phyloP scores from a whole-genome alignment of 92 coral and sea anemone genomes.

The Zoanthus solanderi region DNA sequence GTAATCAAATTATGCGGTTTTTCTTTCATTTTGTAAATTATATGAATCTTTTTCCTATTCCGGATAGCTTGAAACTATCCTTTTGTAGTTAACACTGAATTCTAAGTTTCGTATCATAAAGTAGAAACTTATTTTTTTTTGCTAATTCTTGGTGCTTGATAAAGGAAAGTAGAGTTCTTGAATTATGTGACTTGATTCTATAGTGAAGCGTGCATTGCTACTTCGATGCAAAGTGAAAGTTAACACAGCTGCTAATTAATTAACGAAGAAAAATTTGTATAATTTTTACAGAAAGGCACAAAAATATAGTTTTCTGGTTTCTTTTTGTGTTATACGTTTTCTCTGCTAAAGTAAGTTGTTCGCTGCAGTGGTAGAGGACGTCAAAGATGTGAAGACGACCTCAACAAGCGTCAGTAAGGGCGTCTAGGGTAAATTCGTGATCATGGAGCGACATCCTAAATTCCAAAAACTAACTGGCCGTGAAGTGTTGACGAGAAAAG shows the following conservation, averaged over 20 bases:
- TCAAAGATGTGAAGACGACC: not conserved
- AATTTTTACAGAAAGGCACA: not conserved
- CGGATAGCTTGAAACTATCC: constrained; percentile 13
- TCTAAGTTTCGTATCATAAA: not conserved
- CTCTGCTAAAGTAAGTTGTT: not conserved
- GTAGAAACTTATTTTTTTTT: too few relatives aligned
- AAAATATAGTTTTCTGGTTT: not conserved
- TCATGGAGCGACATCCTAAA: not conserved
- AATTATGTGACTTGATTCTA: not conserved
- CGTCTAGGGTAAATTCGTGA: too few relatives aligned
- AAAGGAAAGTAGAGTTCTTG: not conserved
- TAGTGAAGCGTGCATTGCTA: not conserved
- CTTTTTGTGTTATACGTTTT: not conserved
- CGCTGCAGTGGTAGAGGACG: not conserved
- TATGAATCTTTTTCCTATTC: not conserved
- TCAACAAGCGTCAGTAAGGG: too few relatives aligned
- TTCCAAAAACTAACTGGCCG: not conserved
- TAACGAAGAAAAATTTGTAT: not conserved
- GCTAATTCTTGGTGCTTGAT: not conserved
- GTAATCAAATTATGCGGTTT: constrained; percentile 14
- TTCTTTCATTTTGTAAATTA: not conserved
- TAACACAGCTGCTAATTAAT: not conserved
- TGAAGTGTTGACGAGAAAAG: not conserved
- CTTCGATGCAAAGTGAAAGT: not conserved
- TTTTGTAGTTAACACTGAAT: constrained; percentile 5